phyloP scores from a whole-genome alignment of 2,888 invertebrate species.

The Cerastoderma edule region DNA sequence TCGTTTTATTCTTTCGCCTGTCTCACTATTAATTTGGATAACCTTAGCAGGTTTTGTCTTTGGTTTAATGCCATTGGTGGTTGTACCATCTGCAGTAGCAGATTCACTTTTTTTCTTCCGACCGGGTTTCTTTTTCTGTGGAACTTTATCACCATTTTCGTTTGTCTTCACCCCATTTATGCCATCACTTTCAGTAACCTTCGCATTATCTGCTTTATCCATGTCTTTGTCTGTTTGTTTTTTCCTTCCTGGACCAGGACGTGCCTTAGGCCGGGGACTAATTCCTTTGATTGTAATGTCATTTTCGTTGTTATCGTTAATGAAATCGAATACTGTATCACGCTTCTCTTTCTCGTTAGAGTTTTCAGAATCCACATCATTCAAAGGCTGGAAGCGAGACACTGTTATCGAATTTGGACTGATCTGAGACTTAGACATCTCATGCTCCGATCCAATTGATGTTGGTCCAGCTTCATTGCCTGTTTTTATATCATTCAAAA shows the following conservation, averaged over 20 bases:
- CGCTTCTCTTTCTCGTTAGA: background rate
- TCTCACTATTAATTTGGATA: constrained; percentile 12
- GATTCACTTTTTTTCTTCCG: constrained; percentile 24
- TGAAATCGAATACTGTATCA: constrained; percentile 48
- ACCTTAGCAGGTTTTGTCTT: background rate
- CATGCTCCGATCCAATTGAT: background rate
- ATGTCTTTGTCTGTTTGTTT: constrained; percentile 10
- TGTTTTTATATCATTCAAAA: background rate
- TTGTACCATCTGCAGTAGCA: constrained; percentile 3
- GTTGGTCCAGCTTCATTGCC: background rate
- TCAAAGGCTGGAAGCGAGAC: constrained; percentile 54
- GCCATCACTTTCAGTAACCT: background rate
- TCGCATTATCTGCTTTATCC: background rate
- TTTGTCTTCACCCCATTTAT: background rate
- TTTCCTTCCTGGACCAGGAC: constrained; percentile 32
- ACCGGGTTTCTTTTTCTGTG: constrained; percentile 29
- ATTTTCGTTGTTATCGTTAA: background rate
- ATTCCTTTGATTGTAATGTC: too few relatives aligned
- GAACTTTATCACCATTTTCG: background rate
- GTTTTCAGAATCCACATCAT: constrained; percentile 22
- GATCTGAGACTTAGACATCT: constrained; percentile 12
- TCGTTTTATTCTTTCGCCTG: constrained; percentile 40
- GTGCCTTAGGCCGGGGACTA: constrained; percentile 4
- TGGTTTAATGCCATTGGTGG: background rate
- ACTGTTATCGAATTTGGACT: constrained; percentile 43